Conservation (phyloP, 2,797 vertebrate species). For the Sus cebifrons region DNA sequence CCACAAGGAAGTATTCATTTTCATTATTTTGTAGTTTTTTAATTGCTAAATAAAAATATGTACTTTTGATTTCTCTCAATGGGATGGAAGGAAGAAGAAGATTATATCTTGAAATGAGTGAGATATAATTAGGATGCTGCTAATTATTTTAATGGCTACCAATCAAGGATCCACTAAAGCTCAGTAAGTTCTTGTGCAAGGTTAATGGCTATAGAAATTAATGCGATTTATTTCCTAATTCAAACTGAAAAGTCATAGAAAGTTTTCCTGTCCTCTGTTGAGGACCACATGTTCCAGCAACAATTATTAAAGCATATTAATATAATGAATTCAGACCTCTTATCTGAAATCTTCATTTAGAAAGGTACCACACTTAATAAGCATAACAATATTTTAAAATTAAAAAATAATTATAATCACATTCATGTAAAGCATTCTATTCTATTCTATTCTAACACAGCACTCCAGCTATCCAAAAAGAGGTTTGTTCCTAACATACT, state of each 20-base stretch:
- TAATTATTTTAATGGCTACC: conserved; percentile 77
- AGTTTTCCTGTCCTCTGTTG: conserved; percentile 54
- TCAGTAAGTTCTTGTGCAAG: conserved; percentile 71
- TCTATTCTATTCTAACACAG: conserved; percentile 28
- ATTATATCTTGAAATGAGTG: conserved; percentile 74
- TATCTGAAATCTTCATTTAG: conserved; percentile 4
- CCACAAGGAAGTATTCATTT: conserved; percentile 19
- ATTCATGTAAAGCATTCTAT: background rate
- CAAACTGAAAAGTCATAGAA: conserved; percentile 59
- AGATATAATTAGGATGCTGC: conserved; percentile 67
- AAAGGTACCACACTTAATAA: conserved; percentile 31
- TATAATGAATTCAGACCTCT: conserved; percentile 19
- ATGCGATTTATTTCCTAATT: conserved; percentile 74
- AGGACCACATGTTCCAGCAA: conserved; percentile 31
- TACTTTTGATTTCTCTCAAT: conserved; percentile 56
- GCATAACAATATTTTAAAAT: conserved; percentile 23
- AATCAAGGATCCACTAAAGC: conserved; percentile 64
- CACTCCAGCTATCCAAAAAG: background rate
- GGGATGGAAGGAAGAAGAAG: conserved; percentile 21
- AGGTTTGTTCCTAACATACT: background rate
- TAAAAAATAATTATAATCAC: conserved; percentile 50
- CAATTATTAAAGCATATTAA: conserved; percentile 59
- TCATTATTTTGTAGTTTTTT: conserved; percentile 14
- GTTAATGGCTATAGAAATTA: conserved; percentile 80
- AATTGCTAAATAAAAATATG: conserved; percentile 67